Evolutionary conservation across 1,140 invertebrate genomes (phyloP).

Genomic region (Trissolcus basalis): DNA sequence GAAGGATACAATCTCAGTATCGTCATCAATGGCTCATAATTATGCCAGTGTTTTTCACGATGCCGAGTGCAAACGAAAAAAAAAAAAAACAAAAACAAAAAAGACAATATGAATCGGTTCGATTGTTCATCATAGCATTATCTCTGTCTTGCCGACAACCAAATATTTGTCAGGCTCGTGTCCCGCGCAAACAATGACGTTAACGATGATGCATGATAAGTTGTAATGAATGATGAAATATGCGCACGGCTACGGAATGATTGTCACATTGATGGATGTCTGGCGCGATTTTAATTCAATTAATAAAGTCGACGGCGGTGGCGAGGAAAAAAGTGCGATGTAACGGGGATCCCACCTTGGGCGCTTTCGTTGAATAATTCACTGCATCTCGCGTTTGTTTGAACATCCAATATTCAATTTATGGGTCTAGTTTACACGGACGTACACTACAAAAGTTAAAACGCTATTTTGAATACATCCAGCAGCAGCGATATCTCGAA

Average conservation of each 20-base stretch:
- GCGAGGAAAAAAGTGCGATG: background rate
- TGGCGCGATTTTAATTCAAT: constrained; percentile 14
- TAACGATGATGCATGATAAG: no score
- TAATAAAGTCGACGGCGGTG: background rate
- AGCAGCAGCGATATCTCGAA: constrained; percentile 27
- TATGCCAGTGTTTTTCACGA: constrained; percentile 23
- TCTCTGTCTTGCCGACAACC: background rate
- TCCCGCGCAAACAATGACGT: no score
- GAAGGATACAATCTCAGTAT: constrained; percentile 34
- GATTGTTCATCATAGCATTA: constrained; percentile 3
- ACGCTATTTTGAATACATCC: constrained; percentile 42
- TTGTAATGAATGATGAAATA: no score
- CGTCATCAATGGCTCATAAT: constrained; percentile 39
- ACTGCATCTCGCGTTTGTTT: constrained; percentile 49
- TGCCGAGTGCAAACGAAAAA: background rate
- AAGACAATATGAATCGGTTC: no score
- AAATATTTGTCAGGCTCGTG: no score
- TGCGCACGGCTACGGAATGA: background rate
- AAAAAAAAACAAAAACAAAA: background rate
- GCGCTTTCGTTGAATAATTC: constrained; percentile 55
- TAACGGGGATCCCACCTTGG: constrained; percentile 47
- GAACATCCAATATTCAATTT: constrained; percentile 57
- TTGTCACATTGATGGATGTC: constrained; percentile 9
- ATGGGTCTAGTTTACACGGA: constrained; percentile 47
- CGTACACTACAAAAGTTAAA: constrained; percentile 39